Conservation (phyloP, 2,113 vertebrate genomes). For the Tragelaphus buxtoni region DNA sequence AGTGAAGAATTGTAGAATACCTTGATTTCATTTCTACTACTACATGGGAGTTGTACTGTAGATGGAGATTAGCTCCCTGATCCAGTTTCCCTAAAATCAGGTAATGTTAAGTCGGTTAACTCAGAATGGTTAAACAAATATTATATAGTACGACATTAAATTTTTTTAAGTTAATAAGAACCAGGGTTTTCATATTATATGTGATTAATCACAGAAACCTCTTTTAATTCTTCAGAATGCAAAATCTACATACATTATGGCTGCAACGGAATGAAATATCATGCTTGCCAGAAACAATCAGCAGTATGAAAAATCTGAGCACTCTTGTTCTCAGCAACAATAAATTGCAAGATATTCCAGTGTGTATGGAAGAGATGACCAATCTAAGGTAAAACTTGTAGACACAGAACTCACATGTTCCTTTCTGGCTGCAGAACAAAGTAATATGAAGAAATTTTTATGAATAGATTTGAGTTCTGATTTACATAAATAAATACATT, state of each 20-base stretch:
- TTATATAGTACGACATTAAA: not conserved
- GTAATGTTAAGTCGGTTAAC: not conserved
- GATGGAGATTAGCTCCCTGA: not conserved
- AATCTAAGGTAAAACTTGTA: constrained; percentile 84
- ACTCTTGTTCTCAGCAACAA: constrained; percentile 95
- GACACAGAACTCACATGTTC: not conserved
- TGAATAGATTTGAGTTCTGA: not conserved
- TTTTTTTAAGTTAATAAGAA: not conserved
- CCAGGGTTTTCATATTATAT: not conserved
- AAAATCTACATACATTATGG: constrained; percentile 92
- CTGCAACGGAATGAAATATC: constrained; percentile 92
- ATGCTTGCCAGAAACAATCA: constrained; percentile 88
- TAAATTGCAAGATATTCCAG: constrained; percentile 88
- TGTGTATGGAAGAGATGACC: constrained; percentile 89
- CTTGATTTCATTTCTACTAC: not conserved
- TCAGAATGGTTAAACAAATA: not conserved
- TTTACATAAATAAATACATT: not conserved
- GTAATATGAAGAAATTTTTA: not conserved
- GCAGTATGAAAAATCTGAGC: constrained; percentile 86
- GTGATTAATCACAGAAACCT: not conserved
- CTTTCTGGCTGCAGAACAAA: not conserved
- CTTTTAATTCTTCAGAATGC: constrained; percentile 85
- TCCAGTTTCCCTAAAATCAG: not conserved
- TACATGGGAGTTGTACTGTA: not conserved
- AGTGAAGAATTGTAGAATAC: not conserved